These are phyloP conservation scores for Hylyphantes graminicola DNA, from an alignment of 1,140 invertebrate genomes.

Conservation along the genomic window DNA sequence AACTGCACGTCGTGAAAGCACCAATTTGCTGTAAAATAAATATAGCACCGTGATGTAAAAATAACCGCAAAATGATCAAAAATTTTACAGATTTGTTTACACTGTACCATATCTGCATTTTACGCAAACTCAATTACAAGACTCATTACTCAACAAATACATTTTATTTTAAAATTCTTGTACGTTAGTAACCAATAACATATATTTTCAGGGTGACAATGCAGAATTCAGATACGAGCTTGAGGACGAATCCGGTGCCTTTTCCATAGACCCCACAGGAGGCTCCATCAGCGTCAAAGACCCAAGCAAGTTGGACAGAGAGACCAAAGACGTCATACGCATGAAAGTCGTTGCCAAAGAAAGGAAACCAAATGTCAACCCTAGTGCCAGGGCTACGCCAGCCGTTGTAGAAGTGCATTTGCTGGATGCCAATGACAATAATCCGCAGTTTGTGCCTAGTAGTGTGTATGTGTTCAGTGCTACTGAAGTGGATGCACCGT, in stretches of 20 bases:
- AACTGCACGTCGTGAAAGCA: too few relatives aligned
- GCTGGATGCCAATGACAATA: conserved; percentile 88
- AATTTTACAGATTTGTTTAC: too few relatives aligned
- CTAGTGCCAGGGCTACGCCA: conserved; percentile 56
- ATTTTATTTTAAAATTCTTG: too few relatives aligned
- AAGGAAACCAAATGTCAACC: conserved; percentile 64
- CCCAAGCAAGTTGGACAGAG: conserved; percentile 81
- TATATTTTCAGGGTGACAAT: conserved; percentile 76
- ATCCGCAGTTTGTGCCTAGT: conserved; percentile 82
- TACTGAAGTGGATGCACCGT: conserved; percentile 64
- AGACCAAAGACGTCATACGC: conserved; percentile 71
- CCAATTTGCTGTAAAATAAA: too few relatives aligned
- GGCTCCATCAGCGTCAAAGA: conserved; percentile 87
- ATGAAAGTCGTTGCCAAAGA: conserved; percentile 63
- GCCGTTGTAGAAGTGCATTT: conserved; percentile 73
- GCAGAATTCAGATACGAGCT: conserved; percentile 84
- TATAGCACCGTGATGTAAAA: too few relatives aligned
- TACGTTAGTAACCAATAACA: too few relatives aligned
- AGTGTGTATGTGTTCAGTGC: conserved; percentile 75
- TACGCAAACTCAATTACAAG: too few relatives aligned
- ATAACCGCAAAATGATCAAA: too few relatives aligned
- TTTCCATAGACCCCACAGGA: conserved; percentile 79
- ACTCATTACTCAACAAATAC: too few relatives aligned
- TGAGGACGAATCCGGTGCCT: conserved; percentile 79
- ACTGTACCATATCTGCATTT: too few relatives aligned